Conservation (phyloP, 2,113 vertebrate species). For the Melanotaenia duboulayi region DNA sequence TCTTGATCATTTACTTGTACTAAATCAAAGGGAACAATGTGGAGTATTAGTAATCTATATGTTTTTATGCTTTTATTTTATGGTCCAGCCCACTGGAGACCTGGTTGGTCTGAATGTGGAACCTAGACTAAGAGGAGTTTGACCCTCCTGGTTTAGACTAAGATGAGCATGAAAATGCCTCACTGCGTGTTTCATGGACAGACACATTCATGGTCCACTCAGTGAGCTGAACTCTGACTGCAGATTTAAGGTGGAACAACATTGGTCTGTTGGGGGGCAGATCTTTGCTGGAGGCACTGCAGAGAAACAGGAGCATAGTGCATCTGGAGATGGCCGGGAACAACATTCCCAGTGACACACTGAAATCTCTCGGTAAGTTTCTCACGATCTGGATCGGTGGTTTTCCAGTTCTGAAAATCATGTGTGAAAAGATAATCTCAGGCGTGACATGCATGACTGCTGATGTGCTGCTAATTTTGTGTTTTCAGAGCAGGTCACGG, state of each 20-base stretch:
- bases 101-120: no score
- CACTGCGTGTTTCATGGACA: no score
- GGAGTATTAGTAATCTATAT: no score
- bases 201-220: no score
- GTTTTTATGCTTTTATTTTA: no score
- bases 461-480: background rate
- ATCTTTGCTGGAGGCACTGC: conserved; percentile 86
- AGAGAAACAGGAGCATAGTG: conserved; percentile 86
- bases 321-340: conserved; percentile 93
- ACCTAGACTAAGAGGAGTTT: no score
- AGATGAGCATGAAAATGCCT: no score
- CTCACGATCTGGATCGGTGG: no score
- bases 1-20: no score
- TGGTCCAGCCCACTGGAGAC: no score
- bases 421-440: background rate
- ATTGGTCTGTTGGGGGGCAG: conserved; percentile 92
- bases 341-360: conserved; percentile 89
- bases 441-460: background rate
- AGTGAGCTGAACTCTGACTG: background rate
- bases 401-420: background rate
- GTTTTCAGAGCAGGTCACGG: conserved; percentile 85
- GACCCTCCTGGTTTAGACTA: no score
- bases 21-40: no score
- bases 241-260: conserved; percentile 97
- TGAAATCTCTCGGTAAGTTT: conserved; percentile 88